Percentiles rank a stretch among this genome's conserved stretches.
Conservation (phyloP, 92 coral and sea anemone species). For the Palythoa grandis region DNA sequence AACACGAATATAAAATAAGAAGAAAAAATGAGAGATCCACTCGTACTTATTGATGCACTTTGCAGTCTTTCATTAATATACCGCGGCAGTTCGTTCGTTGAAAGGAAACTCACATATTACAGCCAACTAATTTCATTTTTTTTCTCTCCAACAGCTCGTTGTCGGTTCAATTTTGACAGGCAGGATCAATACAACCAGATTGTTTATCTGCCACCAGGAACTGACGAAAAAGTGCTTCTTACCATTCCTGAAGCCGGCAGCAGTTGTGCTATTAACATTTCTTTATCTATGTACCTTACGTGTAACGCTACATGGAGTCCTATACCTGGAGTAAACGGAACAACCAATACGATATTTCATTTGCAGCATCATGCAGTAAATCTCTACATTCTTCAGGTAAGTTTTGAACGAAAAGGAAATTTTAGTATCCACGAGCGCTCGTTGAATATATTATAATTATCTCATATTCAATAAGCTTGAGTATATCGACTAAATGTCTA, state of each 20-base stretch:
- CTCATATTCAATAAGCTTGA: too few species aligned
- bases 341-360: neutral
- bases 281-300: neutral
- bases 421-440: too few species aligned
- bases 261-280: neutral
- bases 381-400: neutral
- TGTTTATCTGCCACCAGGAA: neutral
- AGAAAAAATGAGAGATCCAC: too few species aligned
- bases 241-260: neutral
- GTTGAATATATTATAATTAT: too few species aligned
- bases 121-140: too few species aligned
- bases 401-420: neutral
- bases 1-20: too few species aligned
- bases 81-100: too few species aligned
- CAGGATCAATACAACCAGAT: neutral
- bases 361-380: neutral
- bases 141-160: neutral
- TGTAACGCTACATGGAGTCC: constrained; percentile 26
- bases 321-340: neutral
- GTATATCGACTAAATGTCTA: too few species aligned
- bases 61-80: too few species aligned
- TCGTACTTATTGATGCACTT: too few species aligned
- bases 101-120: too few species aligned
- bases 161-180: neutral
- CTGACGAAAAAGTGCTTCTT: neutral